Evolutionary conservation across 1,140 invertebrate species (phyloP).

Genomic region (Subanguina moxae): DNA sequence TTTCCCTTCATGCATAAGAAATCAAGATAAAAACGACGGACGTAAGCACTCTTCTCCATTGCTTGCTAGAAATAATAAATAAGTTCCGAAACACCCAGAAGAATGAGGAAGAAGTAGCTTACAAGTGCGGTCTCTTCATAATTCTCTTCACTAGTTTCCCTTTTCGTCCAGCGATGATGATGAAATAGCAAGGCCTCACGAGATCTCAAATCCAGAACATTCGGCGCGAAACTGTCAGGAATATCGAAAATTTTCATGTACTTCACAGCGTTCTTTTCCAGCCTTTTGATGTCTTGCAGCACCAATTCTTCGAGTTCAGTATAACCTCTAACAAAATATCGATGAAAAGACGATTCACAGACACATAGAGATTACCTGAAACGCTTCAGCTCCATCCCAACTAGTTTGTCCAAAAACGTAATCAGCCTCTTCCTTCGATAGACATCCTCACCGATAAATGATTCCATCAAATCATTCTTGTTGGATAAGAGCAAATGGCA

Average conservation of each 20-base stretch:
- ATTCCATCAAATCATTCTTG: constrained; percentile 1
- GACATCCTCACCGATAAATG: constrained; percentile 18
- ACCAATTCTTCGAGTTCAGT: constrained; percentile 14
- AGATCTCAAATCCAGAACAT: constrained; percentile 15
- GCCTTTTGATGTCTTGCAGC: constrained; percentile 8
- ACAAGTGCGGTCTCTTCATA: constrained; percentile 25
- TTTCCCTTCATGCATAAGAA: neutral
- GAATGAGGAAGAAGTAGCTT: too few species aligned
- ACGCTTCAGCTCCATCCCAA: constrained; percentile 2
- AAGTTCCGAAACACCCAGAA: neutral
- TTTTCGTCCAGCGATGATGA: constrained; percentile 11
- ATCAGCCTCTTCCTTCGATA: constrained; percentile 16
- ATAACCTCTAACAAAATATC: neutral
- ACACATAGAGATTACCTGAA: neutral
- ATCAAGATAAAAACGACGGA: constrained; percentile 5
- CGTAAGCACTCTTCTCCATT: constrained; percentile 2
- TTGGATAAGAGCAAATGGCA: constrained; percentile 19
- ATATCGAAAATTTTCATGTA: constrained; percentile 20
- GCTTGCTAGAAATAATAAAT: neutral
- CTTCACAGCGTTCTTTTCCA: constrained; percentile 6
- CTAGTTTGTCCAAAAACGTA: constrained; percentile 20
- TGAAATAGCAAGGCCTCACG: constrained; percentile 15
- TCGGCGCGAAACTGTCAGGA: constrained; percentile 14
- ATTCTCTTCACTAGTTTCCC: neutral
- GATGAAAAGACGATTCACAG: too few species aligned